Evolutionary conservation across 2,113 vertebrate species (phyloP), one percentile per base, ranked within the genome.

Genomic region (Struthidea cinerea): DNA sequence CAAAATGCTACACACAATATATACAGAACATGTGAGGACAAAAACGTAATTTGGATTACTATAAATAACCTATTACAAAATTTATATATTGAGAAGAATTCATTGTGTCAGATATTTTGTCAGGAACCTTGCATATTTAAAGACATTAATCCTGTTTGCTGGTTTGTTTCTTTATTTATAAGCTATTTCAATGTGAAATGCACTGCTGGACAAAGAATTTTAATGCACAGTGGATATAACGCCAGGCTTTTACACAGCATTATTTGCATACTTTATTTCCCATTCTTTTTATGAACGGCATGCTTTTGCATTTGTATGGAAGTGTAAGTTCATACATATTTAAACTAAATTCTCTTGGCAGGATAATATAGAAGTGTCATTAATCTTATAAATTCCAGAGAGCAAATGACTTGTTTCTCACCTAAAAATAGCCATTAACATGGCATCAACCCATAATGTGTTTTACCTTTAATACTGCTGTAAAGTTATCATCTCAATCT

Each of bases 301-400:
- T 61, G 30, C 42, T 69, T 30, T 53, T 77, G 28, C 55, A 67
- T 89, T 86, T 88, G 55, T 73, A 61, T 60, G 50, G 52, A 73
- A 89, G 55, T 61, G 20, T 46, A 52, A 22, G 41, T 86, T 93
- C 73, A 92, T 89, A 74, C 28, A 84, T 75, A 90, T 94, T 91
- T 93, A 93, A 94, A 88, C 26, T 44, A 93, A 92, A 60, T 80
- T 90, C 32, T 88, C 59, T 84, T 90, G 59, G 65, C 52, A 88
- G 41, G 20, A 44, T 41, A 52, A 65, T 65, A 77, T 10, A 53
- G 70, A 80, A 75, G 26, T 39, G 47, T 35, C 56, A 67, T 76
- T 91, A 91, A 84, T 78, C 69, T 64, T 81, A 59, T 24, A 65
- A 74, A 89, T 81, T 93, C 84, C 81, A 91, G 47, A 1, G 1